Conservation (phyloP, 2,113 vertebrate species). For the Kobus ellipsiprymnus region DNA sequence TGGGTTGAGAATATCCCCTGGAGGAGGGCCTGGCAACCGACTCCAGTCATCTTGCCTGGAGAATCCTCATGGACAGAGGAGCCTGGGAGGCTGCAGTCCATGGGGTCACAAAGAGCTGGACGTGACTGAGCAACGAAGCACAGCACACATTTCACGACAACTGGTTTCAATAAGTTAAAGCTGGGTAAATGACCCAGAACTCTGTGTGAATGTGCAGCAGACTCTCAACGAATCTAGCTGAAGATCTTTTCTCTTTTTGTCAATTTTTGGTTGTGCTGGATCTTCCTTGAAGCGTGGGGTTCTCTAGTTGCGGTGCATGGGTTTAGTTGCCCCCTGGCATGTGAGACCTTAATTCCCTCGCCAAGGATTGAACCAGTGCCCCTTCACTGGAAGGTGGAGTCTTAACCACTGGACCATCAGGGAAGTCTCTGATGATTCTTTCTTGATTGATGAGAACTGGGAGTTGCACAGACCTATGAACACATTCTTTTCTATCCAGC, state of each 20-base stretch:
- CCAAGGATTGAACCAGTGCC: not conserved
- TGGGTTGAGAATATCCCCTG: not conserved
- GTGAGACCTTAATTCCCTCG: not conserved
- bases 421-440: not conserved
- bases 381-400: not conserved
- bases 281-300: not conserved
- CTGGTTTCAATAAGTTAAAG: not conserved
- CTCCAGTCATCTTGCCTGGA: not conserved
- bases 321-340: not conserved
- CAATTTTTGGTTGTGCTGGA: not conserved
- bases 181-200: not conserved
- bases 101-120: not conserved
- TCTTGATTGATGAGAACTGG: not conserved
- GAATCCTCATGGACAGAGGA: not conserved
- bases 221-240: not conserved
- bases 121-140: not conserved
- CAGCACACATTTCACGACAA: fast-evolving
- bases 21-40: fast-evolving
- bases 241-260: not conserved
- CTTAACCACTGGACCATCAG: not conserved
- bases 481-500: not conserved
- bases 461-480: not conserved
- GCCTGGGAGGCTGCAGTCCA: not conserved
- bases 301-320: not conserved
- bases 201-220: not conserved